phyloP scores from a whole-genome alignment of 2,888 invertebrate genomes.

The Proisotoma minuta region DNA sequence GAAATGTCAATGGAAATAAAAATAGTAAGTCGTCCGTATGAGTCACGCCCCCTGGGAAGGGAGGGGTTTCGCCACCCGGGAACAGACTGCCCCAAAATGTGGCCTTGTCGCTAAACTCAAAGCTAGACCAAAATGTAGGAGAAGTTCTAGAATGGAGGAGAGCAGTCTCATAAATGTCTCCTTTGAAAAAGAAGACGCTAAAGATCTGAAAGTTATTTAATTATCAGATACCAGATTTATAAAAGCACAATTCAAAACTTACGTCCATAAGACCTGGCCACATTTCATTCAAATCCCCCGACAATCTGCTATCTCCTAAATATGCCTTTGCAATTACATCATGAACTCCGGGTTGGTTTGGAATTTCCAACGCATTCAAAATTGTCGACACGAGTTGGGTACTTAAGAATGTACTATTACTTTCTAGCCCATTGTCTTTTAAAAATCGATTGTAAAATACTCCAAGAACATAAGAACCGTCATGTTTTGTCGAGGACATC shows the following conservation, averaged over 20 bases:
- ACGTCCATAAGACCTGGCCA: slow-evolving; percentile 54
- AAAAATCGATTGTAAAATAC: slow-evolving; percentile 38
- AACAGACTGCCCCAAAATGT: slow-evolving; percentile 49
- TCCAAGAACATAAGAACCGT: slow-evolving; percentile 47
- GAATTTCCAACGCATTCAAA: slow-evolving; percentile 34
- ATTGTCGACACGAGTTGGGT: slow-evolving; percentile 34
- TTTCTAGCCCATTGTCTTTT: slow-evolving; percentile 21
- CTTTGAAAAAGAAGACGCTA: slow-evolving; percentile 54
- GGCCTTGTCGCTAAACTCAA: slow-evolving; percentile 53
- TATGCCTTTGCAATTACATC: slow-evolving; percentile 52
- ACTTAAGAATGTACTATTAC: slow-evolving; percentile 31
- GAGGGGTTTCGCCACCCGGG: slow-evolving; percentile 20
- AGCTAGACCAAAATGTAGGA: slow-evolving; percentile 54
- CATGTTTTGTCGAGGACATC: slow-evolving; percentile 47
- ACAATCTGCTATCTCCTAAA: slow-evolving; percentile 51
- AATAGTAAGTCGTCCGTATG: slow-evolving; percentile 62
- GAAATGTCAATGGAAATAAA: slow-evolving; percentile 52
- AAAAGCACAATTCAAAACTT: not conserved
- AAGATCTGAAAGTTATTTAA: slow-evolving; percentile 48
- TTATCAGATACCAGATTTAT: not conserved
- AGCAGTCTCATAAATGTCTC: slow-evolving; percentile 51
- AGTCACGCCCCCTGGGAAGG: slow-evolving; percentile 22
- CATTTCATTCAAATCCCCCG: slow-evolving; percentile 52
- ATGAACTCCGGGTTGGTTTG: slow-evolving; percentile 50
- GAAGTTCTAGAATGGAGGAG: slow-evolving; percentile 50